Percentiles rank a stretch among this genome's conserved stretches.
phyloP scores from a whole-genome alignment of 1,140 invertebrate genomes.

The Laupala kohalensis region DNA sequence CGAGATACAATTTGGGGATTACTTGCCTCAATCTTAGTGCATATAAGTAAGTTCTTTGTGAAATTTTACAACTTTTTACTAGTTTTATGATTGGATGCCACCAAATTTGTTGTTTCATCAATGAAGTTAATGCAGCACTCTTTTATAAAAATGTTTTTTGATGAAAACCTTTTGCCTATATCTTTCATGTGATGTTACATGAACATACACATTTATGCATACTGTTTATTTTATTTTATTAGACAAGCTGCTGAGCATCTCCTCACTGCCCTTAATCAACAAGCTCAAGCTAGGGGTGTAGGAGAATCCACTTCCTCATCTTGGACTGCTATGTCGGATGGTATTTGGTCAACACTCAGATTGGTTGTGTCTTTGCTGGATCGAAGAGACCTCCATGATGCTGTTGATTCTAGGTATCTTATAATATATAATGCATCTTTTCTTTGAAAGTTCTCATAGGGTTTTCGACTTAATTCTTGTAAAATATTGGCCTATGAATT shows the following conservation, averaged over 20 bases:
- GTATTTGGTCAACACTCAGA: constrained; percentile 88
- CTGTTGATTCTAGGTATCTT: constrained; percentile 60
- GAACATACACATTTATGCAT: background rate
- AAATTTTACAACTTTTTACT: background rate
- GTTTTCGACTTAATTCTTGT: too few species aligned
- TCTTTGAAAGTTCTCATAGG: too few species aligned
- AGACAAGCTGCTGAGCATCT: constrained; percentile 93
- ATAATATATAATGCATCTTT: too few species aligned
- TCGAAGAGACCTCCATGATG: constrained; percentile 59
- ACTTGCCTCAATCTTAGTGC: constrained; percentile 93
- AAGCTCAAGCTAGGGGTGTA: constrained; percentile 57
- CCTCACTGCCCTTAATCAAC: constrained; percentile 82
- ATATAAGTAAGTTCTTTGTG: constrained; percentile 47
- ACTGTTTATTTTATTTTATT: constrained; percentile 21
- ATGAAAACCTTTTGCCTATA: background rate
- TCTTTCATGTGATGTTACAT: too few species aligned
- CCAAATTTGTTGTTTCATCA: background rate
- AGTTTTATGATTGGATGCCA: background rate
- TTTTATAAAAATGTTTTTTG: background rate
- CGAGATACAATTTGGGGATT: constrained; percentile 95
- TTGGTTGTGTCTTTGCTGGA: constrained; percentile 82
- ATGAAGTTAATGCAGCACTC: background rate
- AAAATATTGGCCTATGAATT: too few species aligned
- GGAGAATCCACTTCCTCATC: constrained; percentile 30
- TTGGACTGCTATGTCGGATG: constrained; percentile 60